These are phyloP conservation scores for Gobiocypris rarus DNA, from an alignment of 2,113 vertebrate species.

Conservation along the genomic window DNA sequence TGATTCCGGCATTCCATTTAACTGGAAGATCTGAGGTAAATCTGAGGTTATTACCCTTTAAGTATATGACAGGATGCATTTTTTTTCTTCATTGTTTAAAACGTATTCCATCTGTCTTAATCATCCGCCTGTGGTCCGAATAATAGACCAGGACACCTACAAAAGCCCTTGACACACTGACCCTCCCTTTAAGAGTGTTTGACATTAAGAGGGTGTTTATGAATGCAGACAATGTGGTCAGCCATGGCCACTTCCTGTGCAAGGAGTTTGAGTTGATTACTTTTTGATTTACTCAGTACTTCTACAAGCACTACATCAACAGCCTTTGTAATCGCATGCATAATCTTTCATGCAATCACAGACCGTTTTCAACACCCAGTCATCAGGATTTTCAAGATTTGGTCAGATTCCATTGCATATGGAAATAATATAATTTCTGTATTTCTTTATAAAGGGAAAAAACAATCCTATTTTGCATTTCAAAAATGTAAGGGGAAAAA, in stretches of 20 bases:
- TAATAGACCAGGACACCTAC: neutral
- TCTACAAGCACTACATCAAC: slow-evolving; percentile 26
- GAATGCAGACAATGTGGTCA: slow-evolving; percentile 36
- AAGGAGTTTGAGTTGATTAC: slow-evolving; percentile 27
- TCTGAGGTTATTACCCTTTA: neutral
- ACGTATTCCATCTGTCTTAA: slow-evolving; percentile 7
- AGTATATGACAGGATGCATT: neutral
- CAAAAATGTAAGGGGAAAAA: too few relatives aligned
- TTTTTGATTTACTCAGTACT: slow-evolving; percentile 33
- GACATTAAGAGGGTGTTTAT: slow-evolving; percentile 32
- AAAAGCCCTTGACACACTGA: slow-evolving; percentile 26
- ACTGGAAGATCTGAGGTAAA: neutral
- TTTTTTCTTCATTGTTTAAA: slow-evolving; percentile 4
- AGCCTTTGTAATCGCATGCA: neutral
- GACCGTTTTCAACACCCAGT: slow-evolving; percentile 16
- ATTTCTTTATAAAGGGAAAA: neutral
- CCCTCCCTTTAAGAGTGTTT: slow-evolving; percentile 21
- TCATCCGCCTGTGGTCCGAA: neutral
- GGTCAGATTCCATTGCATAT: slow-evolving; percentile 8
- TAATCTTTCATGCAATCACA: slow-evolving; percentile 22
- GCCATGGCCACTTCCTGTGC: slow-evolving; percentile 20
- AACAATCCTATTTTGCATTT: neutral
- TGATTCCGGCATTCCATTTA: neutral
- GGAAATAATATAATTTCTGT: neutral
- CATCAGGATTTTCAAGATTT: slow-evolving; percentile 10